Conservation (phyloP, 2,797 vertebrate species). For the Nyctalus aviator region DNA sequence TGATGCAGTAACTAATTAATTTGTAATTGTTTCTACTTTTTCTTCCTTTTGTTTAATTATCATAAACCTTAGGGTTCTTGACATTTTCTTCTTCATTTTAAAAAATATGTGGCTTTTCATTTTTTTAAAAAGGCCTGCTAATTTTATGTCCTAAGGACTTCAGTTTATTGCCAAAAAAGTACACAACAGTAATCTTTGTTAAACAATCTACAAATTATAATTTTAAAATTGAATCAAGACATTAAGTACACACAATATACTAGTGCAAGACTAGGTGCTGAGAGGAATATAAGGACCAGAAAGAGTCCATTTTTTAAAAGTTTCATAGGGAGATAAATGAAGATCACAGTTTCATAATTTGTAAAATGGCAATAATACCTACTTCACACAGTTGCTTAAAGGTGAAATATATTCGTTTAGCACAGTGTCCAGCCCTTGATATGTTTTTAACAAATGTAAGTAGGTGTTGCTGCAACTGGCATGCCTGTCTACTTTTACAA, state of each 20-base stretch:
- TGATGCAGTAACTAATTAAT: conserved; percentile 8
- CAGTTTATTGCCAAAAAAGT: conserved; percentile 43
- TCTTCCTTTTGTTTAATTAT: conserved; percentile 29
- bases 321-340: conserved; percentile 35
- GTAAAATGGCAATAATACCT: conserved; percentile 32
- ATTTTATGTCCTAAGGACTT: conserved; percentile 47
- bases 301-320: background rate
- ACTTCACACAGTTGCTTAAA: background rate
- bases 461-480: background rate
- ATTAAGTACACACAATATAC: background rate
- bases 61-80: conserved; percentile 53
- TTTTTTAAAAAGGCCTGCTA: conserved; percentile 48
- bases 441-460: conserved; percentile 27
- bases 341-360: conserved; percentile 13
- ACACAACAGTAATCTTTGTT: background rate
- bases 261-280: background rate
- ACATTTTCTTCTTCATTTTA: conserved; percentile 51
- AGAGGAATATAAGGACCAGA: conserved; percentile 16
- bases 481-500: background rate
- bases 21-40: conserved; percentile 59
- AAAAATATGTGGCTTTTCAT: background rate
- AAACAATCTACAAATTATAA: conserved; percentile 39
- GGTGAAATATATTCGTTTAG: background rate
- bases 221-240: conserved; percentile 45
- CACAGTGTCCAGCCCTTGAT: background rate